These are phyloP conservation scores for Rousettus leschenaultii DNA, from an alignment of 2,113 vertebrate genomes.

Conservation along the genomic window DNA sequence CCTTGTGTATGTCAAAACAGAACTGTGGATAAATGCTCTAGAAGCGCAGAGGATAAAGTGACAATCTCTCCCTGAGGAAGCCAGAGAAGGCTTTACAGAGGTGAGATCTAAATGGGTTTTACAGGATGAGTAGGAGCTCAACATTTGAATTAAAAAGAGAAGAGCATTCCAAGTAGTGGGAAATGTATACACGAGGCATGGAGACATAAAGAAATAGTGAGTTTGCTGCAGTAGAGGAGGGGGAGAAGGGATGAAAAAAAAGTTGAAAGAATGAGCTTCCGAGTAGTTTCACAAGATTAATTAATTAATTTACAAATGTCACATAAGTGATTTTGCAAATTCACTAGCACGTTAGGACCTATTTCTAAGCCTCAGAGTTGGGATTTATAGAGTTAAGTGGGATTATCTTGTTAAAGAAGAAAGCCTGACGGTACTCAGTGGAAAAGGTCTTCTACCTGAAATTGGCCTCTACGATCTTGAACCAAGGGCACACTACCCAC, in stretches of 20 bases:
- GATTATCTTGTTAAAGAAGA: not conserved
- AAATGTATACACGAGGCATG: not conserved
- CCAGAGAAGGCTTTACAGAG: not conserved
- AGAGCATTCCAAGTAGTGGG: not conserved
- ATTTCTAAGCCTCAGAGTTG: slow-evolving; percentile 3
- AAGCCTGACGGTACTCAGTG: not conserved
- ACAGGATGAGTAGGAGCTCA: slow-evolving; percentile 15
- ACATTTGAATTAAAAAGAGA: slow-evolving; percentile 38
- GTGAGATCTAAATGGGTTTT: slow-evolving; percentile 17
- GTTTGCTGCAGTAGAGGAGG: not conserved
- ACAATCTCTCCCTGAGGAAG: slow-evolving; percentile 28
- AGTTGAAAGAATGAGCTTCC: not conserved
- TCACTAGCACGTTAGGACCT: not conserved
- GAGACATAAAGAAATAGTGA: not conserved
- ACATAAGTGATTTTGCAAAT: not conserved
- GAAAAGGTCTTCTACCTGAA: slow-evolving; percentile 7
- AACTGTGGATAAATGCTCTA: not conserved
- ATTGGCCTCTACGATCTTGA: not conserved
- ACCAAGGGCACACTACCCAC: not conserved
- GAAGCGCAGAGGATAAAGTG: not conserved
- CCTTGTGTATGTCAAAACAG: not conserved
- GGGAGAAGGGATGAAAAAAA: not conserved
- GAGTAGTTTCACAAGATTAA: not conserved
- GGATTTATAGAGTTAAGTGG: not conserved
- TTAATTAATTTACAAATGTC: slow-evolving; percentile 16